These are phyloP conservation scores for Acanthoscelides obtectus DNA, from an alignment of 2,888 invertebrate species.

Conservation along the genomic window DNA sequence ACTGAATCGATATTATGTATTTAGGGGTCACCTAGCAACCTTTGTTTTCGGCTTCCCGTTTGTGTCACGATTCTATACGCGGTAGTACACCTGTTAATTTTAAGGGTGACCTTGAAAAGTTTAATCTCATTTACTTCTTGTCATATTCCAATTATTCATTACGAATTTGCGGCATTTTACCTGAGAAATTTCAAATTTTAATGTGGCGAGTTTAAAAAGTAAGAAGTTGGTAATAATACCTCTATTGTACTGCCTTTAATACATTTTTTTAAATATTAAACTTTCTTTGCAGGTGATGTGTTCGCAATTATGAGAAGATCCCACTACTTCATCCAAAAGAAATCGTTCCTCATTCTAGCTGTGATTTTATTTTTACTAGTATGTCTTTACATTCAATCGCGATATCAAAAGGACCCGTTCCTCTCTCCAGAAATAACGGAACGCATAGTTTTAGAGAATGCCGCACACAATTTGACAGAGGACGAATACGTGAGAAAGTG, in stretches of 20 bases:
- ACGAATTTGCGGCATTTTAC: too few species aligned
- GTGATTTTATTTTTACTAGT: neutral
- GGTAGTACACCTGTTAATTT: neutral
- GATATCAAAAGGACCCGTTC: neutral
- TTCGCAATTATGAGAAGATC: neutral
- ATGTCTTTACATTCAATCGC: slow-evolving; percentile 4
- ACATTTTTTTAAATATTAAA: neutral
- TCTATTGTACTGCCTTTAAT: too few species aligned
- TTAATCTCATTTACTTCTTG: neutral
- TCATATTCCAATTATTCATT: too few species aligned
- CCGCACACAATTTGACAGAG: neutral
- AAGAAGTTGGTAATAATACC: too few species aligned
- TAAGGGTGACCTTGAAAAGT: neutral
- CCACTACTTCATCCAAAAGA: neutral
- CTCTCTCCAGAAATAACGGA: neutral
- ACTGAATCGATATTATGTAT: neutral
- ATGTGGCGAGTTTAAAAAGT: too few species aligned
- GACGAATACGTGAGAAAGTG: slow-evolving; percentile 11
- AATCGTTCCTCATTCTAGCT: neutral
- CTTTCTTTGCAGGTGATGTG: neutral
- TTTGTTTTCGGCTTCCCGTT: neutral
- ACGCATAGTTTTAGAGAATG: neutral
- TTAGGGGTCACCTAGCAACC: neutral
- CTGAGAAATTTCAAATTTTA: neutral
- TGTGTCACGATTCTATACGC: neutral